Evolutionary conservation across 1,140 invertebrate species (phyloP).

Genomic region (Campoletis sonorensis): DNA sequence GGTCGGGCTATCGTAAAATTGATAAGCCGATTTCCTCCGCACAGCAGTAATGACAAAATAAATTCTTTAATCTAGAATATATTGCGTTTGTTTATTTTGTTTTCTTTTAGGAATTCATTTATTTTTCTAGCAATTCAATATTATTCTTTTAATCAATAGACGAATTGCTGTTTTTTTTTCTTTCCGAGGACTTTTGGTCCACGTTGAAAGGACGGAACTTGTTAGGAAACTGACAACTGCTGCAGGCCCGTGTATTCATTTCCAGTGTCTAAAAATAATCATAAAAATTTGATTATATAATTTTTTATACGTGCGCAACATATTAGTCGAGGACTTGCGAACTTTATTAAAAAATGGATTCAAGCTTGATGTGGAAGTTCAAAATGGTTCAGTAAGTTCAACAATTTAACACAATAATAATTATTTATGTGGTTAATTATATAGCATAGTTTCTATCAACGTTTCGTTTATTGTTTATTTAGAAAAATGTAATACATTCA

Average conservation of each 20-base stretch:
- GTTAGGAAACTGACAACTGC: neutral
- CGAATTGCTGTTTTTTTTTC: neutral
- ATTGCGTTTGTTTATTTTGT: conserved; percentile 6
- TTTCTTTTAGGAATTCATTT: neutral
- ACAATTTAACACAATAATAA: too few relatives aligned
- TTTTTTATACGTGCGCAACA: conserved; percentile 10
- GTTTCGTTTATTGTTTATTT: too few relatives aligned
- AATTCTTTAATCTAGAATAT: neutral
- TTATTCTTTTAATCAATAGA: too few relatives aligned
- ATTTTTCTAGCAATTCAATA: too few relatives aligned
- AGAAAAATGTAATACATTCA: neutral
- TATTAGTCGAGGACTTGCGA: neutral
- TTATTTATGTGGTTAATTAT: too few relatives aligned
- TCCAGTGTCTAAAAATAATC: conserved; percentile 53
- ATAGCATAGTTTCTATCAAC: too few relatives aligned
- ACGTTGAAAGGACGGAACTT: neutral
- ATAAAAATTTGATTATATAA: neutral
- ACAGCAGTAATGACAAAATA: neutral
- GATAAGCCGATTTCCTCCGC: neutral
- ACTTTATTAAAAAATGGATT: neutral
- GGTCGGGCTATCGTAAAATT: neutral
- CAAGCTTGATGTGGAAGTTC: neutral
- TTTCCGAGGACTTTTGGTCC: neutral
- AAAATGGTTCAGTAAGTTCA: too few relatives aligned
- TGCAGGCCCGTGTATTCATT: conserved; percentile 33